Evolutionary conservation across 2,888 invertebrate species (phyloP).

Genomic region (Melinopterus prodromus): DNA sequence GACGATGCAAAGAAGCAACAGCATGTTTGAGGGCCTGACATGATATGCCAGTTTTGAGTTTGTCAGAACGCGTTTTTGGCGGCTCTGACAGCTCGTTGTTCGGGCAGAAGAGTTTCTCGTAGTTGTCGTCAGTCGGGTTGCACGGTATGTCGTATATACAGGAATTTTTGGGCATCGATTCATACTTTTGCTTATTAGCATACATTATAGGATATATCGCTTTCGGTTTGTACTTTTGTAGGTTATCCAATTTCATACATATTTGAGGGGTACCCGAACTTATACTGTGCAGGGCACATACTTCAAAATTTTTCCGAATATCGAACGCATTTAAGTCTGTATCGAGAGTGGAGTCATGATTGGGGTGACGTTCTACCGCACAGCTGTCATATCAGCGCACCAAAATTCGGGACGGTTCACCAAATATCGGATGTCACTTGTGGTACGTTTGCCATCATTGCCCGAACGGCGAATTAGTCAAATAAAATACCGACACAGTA

Average conservation of each 20-base stretch:
- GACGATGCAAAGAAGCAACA: conserved; percentile 88
- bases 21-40: conserved; percentile 92
- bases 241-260: conserved; percentile 61
- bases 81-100: conserved; percentile 60
- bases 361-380: conserved; percentile 44
- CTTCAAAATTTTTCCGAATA: conserved; percentile 36
- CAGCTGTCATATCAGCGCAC: conserved; percentile 33
- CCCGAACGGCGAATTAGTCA: background rate
- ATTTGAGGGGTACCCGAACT: conserved; percentile 49
- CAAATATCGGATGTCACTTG: background rate
- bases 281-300: conserved; percentile 31
- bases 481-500: conserved; percentile 23
- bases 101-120: conserved; percentile 57
- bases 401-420: conserved; percentile 28
- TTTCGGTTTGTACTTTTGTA: conserved; percentile 50
- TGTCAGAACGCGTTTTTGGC: conserved; percentile 59
- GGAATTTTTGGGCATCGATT: conserved; percentile 50
- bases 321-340: conserved; percentile 24
- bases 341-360: conserved; percentile 43
- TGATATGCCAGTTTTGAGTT: conserved; percentile 76
- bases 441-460: background rate
- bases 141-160: conserved; percentile 60
- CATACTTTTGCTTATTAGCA: conserved; percentile 44
- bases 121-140: conserved; percentile 57
- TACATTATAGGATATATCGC: conserved; percentile 44